Evolutionary conservation across 2,113 vertebrate genomes (phyloP), one percentile per base, ranked within the genome.

Genomic region (Apeltes quadracus): DNA sequence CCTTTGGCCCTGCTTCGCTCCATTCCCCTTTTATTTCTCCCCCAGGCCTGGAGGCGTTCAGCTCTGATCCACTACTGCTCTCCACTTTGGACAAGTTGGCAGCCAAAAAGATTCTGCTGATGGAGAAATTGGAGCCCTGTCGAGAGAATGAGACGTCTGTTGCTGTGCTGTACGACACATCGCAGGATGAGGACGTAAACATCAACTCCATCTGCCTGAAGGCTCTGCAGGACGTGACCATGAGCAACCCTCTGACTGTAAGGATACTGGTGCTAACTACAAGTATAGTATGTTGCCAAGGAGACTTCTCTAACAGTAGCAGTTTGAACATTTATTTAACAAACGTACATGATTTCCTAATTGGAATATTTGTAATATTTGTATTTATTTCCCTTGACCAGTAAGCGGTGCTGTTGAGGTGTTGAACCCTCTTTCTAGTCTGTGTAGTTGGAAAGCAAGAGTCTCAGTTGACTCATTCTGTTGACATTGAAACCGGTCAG

Each of bases 131-230:
- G 38, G 94, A 96, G 68, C 93, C 69, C 0, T 67, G 91, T 69
- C 71, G 77, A 5, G 56, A 72, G 55, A 89, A 88, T 23, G 93
- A 95, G 22, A 56, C 75, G 39, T 96, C 96, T 16, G 78, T 93
- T 57, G 93, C 93, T 55, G 93, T 99, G 75, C 91, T 99, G 10
- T 98, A 98, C 9, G 96, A 99, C 69, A 98, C 97, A 5, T 98
- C 97, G 0, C 94, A 95, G 73, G 95, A 96, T 41, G 94, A 96
- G 0, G 97, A 98, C 51, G 53, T 99, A 77, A 99, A 98, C 78
- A 94, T 99, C 48, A 98, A 96, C 70, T 87, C 94, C 20, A 64
- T 79, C 38, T 98, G 97, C 85, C 81, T 97, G 77, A 96, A 94
- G 78, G 91, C 92, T 4, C 72, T 97, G 43, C 93, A 92, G 82